Evolutionary conservation across 2,888 invertebrate genomes (phyloP), one percentile per base, ranked within the genome.

Genomic region (Idaea aversata): DNA sequence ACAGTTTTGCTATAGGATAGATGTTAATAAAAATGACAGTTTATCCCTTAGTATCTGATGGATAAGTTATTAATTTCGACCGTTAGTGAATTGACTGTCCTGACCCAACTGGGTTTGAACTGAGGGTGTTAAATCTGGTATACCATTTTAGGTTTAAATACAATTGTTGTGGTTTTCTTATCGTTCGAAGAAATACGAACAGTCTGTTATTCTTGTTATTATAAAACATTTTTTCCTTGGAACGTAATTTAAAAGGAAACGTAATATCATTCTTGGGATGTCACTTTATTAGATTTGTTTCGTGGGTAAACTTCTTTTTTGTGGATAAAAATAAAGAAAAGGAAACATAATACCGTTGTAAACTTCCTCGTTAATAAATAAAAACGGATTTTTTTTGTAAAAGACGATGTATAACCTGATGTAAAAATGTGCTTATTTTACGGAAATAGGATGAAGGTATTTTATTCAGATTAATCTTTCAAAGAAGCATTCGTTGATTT

Each of bases 251-350:
- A 10, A 69, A 61, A 59, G 63, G 62, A 70, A 75, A 74, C 75
- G 74, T 74, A 74, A 77, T 77, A 69, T 72, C 63, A 71, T 71
- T 73, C 68, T 63, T 65, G 65, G 66, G 67, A 73, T 71, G 69
- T 72, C 75, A 73, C 72, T 74, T 75, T 77, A 79, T 77, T 77
- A 73, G 70, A 77, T 77, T 78, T 79, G 72, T 73, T 77, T 75
- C 47, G 47, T 47, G 69, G 70, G 63, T 57, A 67, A 71, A 67
- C 69, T 62, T 60, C 61, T 60, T 61, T 64, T 66, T 58, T 25
- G 36, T 66, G 62, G 67, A 63, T 68, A 69, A 67, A 16, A 16
- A 15, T 15, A 59, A n/a, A 69, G 57, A 61, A 69, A 65, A 66
- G 59, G 66, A 67, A 73, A 72, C 73, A 73, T 70, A 69, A 71